phyloP scores from a whole-genome alignment of 2,797 vertebrate species.

The Myripristis murdjan region DNA sequence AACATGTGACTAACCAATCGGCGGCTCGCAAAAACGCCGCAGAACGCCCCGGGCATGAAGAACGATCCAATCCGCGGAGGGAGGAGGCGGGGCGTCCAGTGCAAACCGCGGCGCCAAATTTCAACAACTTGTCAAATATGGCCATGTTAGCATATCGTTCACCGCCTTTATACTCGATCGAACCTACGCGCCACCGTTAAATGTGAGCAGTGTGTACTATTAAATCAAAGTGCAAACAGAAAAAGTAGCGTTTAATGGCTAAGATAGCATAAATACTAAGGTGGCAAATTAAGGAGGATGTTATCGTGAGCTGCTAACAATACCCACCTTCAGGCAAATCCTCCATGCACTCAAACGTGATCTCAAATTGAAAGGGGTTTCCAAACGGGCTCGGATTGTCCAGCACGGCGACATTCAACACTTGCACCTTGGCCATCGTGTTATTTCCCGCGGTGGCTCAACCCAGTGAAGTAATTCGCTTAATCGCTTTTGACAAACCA shows the following conservation, averaged over 20 bases:
- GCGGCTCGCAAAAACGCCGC: background rate
- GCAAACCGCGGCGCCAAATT: conserved; percentile 86
- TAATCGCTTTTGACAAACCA: background rate
- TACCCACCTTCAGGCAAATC: conserved; percentile 90
- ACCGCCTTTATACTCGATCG: background rate
- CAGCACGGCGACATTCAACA: conserved; percentile 89
- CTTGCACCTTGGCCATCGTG: conserved; percentile 90
- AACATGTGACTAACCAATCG: conserved; percentile 54
- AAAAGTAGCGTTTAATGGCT: too few relatives aligned
- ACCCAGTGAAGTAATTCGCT: conserved; percentile 2
- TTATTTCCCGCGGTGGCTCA: background rate
- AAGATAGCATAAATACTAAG: too few relatives aligned
- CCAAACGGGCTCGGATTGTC: conserved; percentile 91
- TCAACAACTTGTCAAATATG: conserved; percentile 43
- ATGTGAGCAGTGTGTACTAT: too few relatives aligned
- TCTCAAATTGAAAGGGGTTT: conserved; percentile 94
- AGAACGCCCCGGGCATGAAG: background rate
- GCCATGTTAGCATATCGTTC: accelerated
- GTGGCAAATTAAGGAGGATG: conserved; percentile 4
- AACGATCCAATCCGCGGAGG: conserved; percentile 59
- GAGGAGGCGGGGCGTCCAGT: conserved; percentile 39
- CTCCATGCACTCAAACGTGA: conserved; percentile 94
- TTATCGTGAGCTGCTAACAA: background rate
- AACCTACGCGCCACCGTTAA: too few relatives aligned
- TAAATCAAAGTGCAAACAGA: too few relatives aligned